Conservation (phyloP, 2,797 vertebrate genomes). For the Poeciliopsis paucimaculata region DNA sequence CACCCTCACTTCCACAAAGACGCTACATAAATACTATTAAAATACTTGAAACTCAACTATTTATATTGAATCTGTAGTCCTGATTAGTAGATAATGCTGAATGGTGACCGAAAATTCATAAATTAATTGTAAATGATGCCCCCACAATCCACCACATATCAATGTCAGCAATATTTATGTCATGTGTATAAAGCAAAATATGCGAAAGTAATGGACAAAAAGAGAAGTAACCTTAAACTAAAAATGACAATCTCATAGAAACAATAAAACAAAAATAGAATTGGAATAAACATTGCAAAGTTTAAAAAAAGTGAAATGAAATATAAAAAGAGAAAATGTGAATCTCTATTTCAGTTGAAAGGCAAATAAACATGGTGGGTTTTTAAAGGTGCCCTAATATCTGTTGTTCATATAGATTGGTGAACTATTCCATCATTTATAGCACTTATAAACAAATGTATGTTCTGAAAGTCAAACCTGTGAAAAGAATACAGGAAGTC, state of each 20-base stretch:
- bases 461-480: background rate
- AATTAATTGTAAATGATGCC: background rate
- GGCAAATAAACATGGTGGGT: background rate
- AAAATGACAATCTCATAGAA: background rate
- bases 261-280: background rate
- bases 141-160: background rate
- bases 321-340: background rate
- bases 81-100: background rate
- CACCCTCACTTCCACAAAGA: conserved; percentile 9
- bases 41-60: background rate
- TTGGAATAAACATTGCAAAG: background rate
- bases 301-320: background rate
- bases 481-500: background rate
- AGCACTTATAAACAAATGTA: background rate
- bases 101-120: background rate
- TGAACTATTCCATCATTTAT: background rate
- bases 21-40: background rate
- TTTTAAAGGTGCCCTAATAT: background rate
- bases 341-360: background rate
- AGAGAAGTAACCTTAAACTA: background rate
- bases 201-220: background rate
- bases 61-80: background rate
- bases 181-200: background rate
- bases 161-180: background rate
- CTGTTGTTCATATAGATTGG: background rate